Conservation (phyloP, 2,888 invertebrate species). For the Drosophila silvestris region DNA sequence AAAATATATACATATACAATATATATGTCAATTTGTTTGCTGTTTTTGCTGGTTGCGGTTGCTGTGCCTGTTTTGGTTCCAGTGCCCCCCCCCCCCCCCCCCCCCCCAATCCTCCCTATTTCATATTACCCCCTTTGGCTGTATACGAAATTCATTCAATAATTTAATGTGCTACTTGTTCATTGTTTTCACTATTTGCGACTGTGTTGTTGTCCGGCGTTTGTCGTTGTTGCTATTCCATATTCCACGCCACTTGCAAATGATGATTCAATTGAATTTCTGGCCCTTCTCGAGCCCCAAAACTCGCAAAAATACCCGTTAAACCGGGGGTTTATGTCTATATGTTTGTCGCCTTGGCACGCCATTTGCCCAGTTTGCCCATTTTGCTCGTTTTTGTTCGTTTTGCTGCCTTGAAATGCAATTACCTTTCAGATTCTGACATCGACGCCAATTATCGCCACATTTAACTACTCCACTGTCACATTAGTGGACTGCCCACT, state of each 20-base stretch:
- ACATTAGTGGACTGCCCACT: background rate
- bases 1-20: constrained; percentile 2
- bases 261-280: constrained; percentile 72
- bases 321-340: constrained; percentile 22
- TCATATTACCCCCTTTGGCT: constrained; percentile 8
- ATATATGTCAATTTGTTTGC: constrained; percentile 66
- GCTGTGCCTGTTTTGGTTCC: constrained; percentile 12
- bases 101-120: background rate
- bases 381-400: constrained; percentile 38
- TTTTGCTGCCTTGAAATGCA: constrained; percentile 48
- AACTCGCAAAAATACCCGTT: background rate
- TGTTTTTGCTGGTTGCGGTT: constrained; percentile 53
- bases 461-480: constrained; percentile 40
- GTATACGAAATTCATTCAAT: constrained; percentile 75
- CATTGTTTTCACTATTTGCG: constrained; percentile 62
- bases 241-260: constrained; percentile 28
- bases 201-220: constrained; percentile 10
- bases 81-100: too few species aligned
- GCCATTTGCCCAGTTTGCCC: constrained; percentile 45
- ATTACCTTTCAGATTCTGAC: constrained; percentile 61
- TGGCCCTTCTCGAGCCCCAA: background rate
- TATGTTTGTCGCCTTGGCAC: constrained; percentile 45
- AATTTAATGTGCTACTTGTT: constrained; percentile 67
- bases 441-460: constrained; percentile 60
- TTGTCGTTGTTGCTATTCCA: constrained; percentile 20